Percentiles rank a stretch among this genome's conserved stretches.
Conservation (phyloP, 2,113 vertebrate genomes). For the Chitala chitala region DNA sequence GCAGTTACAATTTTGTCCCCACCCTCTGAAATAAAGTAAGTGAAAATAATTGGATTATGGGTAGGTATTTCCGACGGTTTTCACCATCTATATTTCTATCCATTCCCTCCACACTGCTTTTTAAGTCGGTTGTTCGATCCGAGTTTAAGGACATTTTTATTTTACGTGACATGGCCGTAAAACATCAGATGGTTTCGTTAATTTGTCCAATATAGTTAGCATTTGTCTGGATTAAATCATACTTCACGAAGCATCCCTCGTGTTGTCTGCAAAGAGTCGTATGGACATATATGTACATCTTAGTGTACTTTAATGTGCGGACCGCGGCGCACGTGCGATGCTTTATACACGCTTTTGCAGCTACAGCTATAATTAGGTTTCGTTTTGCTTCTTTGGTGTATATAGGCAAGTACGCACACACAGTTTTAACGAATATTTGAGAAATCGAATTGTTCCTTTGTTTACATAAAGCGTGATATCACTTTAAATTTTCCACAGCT, state of each 20-base stretch:
- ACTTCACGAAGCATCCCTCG: too few relatives aligned
- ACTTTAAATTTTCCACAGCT: constrained; percentile 25
- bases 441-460: constrained; percentile 11
- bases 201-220: neutral
- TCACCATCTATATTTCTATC: neutral
- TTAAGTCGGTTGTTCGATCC: neutral
- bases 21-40: constrained; percentile 44
- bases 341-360: too few relatives aligned
- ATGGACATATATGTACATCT: too few relatives aligned
- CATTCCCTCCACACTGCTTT: neutral
- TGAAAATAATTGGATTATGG: constrained; percentile 9
- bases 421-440: neutral
- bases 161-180: neutral
- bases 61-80: neutral
- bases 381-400: neutral
- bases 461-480: constrained; percentile 46
- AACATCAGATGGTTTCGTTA: neutral
- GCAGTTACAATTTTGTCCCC: constrained; percentile 55
- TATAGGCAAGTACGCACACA: neutral
- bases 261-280: too few relatives aligned
- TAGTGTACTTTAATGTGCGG: too few relatives aligned
- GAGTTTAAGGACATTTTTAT: neutral
- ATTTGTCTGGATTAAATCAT: neutral
- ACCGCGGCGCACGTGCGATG: too few relatives aligned
- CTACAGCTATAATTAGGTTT: too few relatives aligned